Evolutionary conservation across 2,888 invertebrate genomes (phyloP).

Genomic region (Matsumyia berberina): DNA sequence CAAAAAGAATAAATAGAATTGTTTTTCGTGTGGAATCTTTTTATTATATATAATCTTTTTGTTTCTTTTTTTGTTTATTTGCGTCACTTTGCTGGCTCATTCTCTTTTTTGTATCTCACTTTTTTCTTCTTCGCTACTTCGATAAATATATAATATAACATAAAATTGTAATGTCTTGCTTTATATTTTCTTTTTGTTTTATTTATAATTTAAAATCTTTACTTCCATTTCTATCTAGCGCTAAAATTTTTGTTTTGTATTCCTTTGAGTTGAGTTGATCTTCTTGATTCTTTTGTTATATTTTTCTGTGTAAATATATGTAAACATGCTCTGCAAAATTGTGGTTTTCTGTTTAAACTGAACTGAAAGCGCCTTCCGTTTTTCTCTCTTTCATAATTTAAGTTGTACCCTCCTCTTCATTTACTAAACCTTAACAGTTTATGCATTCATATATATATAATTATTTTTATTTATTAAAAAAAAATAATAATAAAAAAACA

Average conservation of each 20-base stretch:
- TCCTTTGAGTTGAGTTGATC: conserved; percentile 25
- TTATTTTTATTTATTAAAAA: conserved; percentile 32
- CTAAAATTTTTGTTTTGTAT: conserved; percentile 23
- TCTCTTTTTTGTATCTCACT: conserved; percentile 63
- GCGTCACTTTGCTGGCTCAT: conserved; percentile 76
- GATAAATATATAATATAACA: conserved; percentile 72
- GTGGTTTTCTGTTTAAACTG: conserved; percentile 15
- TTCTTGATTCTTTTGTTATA: conserved; percentile 20
- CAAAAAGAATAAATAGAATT: not conserved
- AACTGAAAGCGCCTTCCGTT: conserved; percentile 34
- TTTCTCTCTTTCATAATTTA: conserved; percentile 1
- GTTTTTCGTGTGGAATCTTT: conserved; percentile 70
- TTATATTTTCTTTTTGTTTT: conserved; percentile 44
- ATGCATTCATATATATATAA: conserved; percentile 35
- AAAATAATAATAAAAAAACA: conserved; percentile 50
- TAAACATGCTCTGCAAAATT: conserved; percentile 62
- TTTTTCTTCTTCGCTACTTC: conserved; percentile 66
- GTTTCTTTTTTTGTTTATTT: conserved; percentile 57
- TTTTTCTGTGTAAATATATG: conserved; percentile 61
- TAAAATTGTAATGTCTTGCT: conserved; percentile 70
- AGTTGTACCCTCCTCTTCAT: conserved; percentile 15
- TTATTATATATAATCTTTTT: conserved; percentile 60
- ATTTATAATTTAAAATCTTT: conserved; percentile 54
- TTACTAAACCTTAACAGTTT: conserved; percentile 35
- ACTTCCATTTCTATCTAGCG: conserved; percentile 62